Evolutionary conservation across 1,140 invertebrate species (phyloP), one percentile per base, ranked within the genome.

Genomic region (Melanaphis sacchari): DNA sequence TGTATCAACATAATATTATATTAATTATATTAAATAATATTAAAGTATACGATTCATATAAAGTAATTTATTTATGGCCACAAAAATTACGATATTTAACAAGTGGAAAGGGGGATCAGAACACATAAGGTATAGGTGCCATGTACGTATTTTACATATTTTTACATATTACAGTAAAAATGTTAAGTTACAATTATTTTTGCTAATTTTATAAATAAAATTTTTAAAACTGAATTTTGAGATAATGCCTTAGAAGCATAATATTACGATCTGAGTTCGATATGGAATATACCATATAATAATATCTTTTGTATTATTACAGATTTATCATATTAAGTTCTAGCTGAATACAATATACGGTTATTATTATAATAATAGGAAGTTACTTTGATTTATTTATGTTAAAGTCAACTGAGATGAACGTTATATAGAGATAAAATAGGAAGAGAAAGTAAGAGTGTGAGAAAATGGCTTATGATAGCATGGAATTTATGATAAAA

Each of bases 41-140:
- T 21, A 18, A 2, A 76, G 1, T 76, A 18, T 76, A 76, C 52
- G 18, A 9, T 31, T 31, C 31, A 59, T 31, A 76, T 6, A n/a
- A 76, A n/a, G 0, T n/a, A 76, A n/a, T 76, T 6, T 76, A 36
- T 76, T 76, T 18, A 18, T 18, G n/a, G 36, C 59, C 15, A 1
- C 59, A 76, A n/a, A n/a, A n/a, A 76, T 76, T 5, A 18, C 15
- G 11, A n/a, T 66, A 1, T 0, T 76, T n/a, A 18, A 5, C 15
- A n/a, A 76, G 4, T 6, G 15, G 1, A 1, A 4, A 18, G 1
- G 18, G 59, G 4, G 4, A 0, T n/a, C 15, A 15, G 15, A 66
- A 9, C 4, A n/a, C 21, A 76, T 21, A n/a, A 15, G 5, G 3
- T n/a, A 76, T n/a, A 76, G n/a, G 59, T 66, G 9, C 6, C n/a